Evolutionary conservation across 2,113 vertebrate species (phyloP).

Genomic region (Spermophilus dauricus): DNA sequence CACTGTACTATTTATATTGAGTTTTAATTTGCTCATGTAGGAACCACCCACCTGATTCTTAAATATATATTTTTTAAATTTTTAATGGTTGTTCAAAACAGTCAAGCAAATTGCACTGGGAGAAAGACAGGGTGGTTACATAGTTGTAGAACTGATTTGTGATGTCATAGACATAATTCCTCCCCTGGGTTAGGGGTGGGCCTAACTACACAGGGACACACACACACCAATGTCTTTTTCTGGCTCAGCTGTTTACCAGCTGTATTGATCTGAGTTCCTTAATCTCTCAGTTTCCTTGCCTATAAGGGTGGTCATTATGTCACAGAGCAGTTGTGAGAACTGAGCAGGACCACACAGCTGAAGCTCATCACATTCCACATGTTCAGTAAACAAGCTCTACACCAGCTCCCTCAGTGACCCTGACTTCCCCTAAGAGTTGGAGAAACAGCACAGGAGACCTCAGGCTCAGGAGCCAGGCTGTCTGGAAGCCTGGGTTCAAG

Average conservation of each 20-base stretch:
- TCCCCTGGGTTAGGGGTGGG: neutral
- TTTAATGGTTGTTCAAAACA: neutral
- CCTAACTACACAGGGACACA: neutral
- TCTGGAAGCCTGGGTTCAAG: neutral
- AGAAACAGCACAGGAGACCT: neutral
- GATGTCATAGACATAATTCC: neutral
- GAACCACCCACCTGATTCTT: neutral
- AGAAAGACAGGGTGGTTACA: neutral
- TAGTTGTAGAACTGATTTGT: neutral
- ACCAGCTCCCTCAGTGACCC: neutral
- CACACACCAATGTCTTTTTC: neutral
- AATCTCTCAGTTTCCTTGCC: neutral
- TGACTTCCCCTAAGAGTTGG: too few species aligned
- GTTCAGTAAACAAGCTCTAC: neutral
- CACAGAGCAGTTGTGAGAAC: neutral
- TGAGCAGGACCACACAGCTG: neutral
- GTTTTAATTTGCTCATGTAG: neutral
- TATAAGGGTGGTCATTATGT: neutral
- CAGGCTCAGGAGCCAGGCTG: neutral
- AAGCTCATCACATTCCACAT: neutral
- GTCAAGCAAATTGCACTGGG: neutral
- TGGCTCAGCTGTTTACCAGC: neutral
- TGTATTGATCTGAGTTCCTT: neutral
- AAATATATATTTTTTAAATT: neutral
- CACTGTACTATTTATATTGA: neutral